phyloP scores from a whole-genome alignment of 2,797 vertebrate genomes.

The Danio jaintianensis region DNA sequence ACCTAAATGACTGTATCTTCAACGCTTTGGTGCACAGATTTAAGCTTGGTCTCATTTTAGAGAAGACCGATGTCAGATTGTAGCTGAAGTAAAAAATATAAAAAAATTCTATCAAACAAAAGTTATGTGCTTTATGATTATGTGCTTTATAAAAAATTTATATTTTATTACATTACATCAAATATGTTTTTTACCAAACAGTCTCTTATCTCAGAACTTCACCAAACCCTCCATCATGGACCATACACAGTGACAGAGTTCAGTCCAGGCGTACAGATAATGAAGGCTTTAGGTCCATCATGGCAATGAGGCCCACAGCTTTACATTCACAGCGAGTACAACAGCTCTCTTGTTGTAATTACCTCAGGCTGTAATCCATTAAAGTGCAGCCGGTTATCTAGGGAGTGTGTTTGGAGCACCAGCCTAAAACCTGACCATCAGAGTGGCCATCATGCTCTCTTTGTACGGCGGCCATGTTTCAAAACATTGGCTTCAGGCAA shows the following conservation, averaged over 20 bases:
- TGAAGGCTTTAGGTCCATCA: constrained; percentile 17
- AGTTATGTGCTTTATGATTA: too few relatives aligned
- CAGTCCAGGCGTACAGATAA: background rate
- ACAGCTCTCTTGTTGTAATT: constrained; percentile 15
- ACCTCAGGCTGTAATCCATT: constrained; percentile 40
- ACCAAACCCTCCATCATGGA: background rate
- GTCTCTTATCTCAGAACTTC: too few relatives aligned
- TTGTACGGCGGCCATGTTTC: constrained; percentile 30
- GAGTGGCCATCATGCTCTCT: constrained; percentile 24
- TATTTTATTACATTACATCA: too few relatives aligned
- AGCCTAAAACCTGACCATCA: constrained; percentile 14
- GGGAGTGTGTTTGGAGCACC: constrained; percentile 18
- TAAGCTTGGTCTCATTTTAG: too few relatives aligned
- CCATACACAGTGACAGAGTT: background rate
- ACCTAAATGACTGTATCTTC: too few relatives aligned
- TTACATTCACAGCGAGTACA: background rate
- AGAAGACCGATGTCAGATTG: too few relatives aligned
- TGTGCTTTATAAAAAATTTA: too few relatives aligned
- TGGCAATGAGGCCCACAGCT: background rate
- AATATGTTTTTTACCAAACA: too few relatives aligned
- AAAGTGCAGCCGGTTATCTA: constrained; percentile 21
- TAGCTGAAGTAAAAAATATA: too few relatives aligned
- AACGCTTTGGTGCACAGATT: too few relatives aligned
- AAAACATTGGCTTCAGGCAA: constrained; percentile 50
- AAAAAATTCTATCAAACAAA: too few relatives aligned